Evolutionary conservation across 1,140 invertebrate genomes (phyloP).

Genomic region (Cataglyphis hispanica): DNA sequence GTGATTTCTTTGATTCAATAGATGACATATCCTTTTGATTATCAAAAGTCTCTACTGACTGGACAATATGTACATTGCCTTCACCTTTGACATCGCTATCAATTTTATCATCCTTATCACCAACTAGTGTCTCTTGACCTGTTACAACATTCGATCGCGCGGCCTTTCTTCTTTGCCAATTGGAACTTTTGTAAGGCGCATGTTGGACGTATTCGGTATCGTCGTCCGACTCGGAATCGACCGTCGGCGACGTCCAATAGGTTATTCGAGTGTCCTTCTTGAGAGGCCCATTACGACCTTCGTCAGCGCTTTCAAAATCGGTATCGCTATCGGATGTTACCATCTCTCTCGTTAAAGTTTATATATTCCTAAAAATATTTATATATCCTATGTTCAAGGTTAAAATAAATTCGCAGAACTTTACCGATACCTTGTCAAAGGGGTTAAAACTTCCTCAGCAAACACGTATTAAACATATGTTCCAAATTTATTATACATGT

Average conservation of each 20-base stretch:
- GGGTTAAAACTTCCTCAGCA: not conserved
- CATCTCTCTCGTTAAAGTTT: slow-evolving; percentile 83
- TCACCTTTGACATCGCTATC: slow-evolving; percentile 43
- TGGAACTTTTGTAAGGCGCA: not conserved
- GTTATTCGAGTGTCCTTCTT: slow-evolving; percentile 45
- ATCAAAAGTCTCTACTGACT: not conserved
- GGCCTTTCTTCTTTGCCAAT: not conserved
- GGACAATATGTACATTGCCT: no score
- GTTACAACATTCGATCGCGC: not conserved
- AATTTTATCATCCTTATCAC: slow-evolving; percentile 32
- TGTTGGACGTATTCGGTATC: slow-evolving; percentile 77
- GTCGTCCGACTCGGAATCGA: slow-evolving; percentile 89
- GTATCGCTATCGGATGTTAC: slow-evolving; percentile 90
- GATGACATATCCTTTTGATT: not conserved
- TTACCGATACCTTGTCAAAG: not conserved
- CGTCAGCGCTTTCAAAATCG: slow-evolving; percentile 91
- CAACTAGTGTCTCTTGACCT: not conserved
- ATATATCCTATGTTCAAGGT: not conserved
- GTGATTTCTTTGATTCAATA: not conserved
- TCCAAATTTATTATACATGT: not conserved
- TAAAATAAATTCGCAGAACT: not conserved
- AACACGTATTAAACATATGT: slow-evolving; percentile 28
- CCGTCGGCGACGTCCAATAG: slow-evolving; percentile 65
- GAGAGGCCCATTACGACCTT: slow-evolving; percentile 74
- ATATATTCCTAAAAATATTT: not conserved